Conservation (phyloP, 2,888 invertebrate genomes). For the Serrognathus titanus region DNA sequence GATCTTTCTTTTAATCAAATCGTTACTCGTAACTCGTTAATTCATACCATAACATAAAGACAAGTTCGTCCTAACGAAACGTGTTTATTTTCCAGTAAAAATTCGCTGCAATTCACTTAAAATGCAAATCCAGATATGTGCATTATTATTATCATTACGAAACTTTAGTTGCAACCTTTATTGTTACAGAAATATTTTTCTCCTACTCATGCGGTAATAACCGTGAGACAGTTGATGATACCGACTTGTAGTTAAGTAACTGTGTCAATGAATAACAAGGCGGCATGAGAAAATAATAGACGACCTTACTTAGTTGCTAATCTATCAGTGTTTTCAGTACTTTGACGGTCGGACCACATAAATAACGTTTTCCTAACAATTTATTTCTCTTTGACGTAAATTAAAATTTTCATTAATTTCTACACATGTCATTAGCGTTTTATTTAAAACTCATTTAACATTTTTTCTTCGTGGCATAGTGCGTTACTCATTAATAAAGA, state of each 20-base stretch:
- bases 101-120: background rate
- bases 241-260: constrained; percentile 18
- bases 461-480: no score
- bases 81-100: background rate
- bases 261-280: constrained; percentile 23
- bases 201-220: constrained; percentile 20
- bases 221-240: constrained; percentile 21
- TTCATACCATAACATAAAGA: background rate
- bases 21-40: no score
- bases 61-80: no score
- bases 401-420: no score
- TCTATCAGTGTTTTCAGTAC: constrained; percentile 20
- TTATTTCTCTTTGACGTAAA: background rate
- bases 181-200: constrained; percentile 3
- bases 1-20: no score
- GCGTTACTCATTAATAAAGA: no score
- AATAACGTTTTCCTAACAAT: constrained; percentile 9
- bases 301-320: constrained; percentile 14
- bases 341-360: constrained; percentile 16
- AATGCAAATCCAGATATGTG: background rate
- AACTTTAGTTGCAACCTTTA: background rate
- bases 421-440: no score
- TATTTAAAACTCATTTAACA: no score
- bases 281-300: constrained; percentile 24
- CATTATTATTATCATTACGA: background rate